Evolutionary conservation across 2,888 invertebrate species (phyloP), one percentile per base, ranked within the genome.

Genomic region (Agriopis aurantiaria): DNA sequence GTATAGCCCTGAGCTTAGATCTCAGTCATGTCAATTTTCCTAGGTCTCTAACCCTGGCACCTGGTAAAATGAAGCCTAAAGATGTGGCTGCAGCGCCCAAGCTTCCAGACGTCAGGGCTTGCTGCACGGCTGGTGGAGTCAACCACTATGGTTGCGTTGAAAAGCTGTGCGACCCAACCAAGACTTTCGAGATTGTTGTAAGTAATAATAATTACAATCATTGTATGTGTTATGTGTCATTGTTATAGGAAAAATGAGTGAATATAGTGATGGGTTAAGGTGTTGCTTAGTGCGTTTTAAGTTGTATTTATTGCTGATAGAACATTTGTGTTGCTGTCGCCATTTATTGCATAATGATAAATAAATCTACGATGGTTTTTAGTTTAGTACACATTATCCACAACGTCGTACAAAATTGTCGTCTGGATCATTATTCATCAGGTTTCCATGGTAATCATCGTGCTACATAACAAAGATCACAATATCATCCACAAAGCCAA

Each of bases 101-200:
- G 63, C 88, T 98, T 23, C 98, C 98, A 0, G 97, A 98, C 82
- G 96, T 97, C 0, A 92, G 95, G n/a, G 91, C 94, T 0, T 98
- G 98, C 85, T 98, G 97, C 82, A 93, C 95, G 12, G 89, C 95
- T 3, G 96, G 96, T 55, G 97, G 97, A 0, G 96, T 98, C 83
- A 96, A 95, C 55, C 97, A 97, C 85, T 95, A 95, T 75, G 96
- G 96, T 61, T 98, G 98, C 83, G 90, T 97, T 33, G 96, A 96
- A 81, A 97, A 97, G 82, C 95, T 98, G 77, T 98, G 98, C 82
- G 97, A 97, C 86, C 97, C 97, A 0, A 95, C 95, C 62, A 95
- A 95, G 81, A 93, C 93, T 14, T 87, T 85, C 51, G 92, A 93
- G 71, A 93, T 93, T 71, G 92, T 85, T 57, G 94, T 94, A 89